A percentile compares a stretch with the other conserved stretches of the same genome.
Evolutionary conservation across 1,140 invertebrate species (phyloP).

Genomic region (Dreissena polymorpha): DNA sequence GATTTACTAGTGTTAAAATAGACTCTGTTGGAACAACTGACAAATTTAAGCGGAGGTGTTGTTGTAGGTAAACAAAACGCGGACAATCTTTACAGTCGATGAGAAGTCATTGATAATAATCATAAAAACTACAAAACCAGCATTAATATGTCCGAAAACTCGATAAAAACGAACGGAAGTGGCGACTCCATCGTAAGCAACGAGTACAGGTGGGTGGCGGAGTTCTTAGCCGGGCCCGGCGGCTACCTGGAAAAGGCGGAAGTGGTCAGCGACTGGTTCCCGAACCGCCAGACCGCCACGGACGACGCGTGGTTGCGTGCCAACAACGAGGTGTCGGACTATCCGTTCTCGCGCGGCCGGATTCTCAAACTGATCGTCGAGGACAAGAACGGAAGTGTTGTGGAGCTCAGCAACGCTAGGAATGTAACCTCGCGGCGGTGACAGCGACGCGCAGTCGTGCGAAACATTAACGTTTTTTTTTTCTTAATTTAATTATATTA

Average conservation of each 20-base stretch:
- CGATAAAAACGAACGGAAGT: not conserved
- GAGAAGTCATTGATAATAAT: no score
- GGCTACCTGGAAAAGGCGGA: slow-evolving; percentile 38
- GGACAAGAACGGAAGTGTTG: slow-evolving; percentile 12
- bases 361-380: slow-evolving; percentile 46
- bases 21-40: no score
- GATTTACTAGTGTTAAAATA: no score
- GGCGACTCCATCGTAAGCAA: not conserved
- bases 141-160: no score
- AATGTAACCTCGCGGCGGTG: slow-evolving; percentile 1
- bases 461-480: no score
- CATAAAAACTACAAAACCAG: no score
- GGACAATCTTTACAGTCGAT: no score
- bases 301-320: slow-evolving; percentile 21
- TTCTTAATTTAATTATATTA: no score
- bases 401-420: slow-evolving; percentile 1
- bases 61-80: no score
- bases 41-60: no score
- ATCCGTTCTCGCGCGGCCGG: slow-evolving; percentile 42
- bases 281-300: slow-evolving; percentile 19
- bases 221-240: slow-evolving; percentile 46
- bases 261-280: slow-evolving; percentile 45
- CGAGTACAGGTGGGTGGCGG: slow-evolving; percentile 33
- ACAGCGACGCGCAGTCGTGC: not conserved
- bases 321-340: slow-evolving; percentile 19